Percentiles rank a stretch among this genome's conserved stretches.
phyloP scores from a whole-genome alignment of 2,888 invertebrate genomes.

The Dynastes tityus region DNA sequence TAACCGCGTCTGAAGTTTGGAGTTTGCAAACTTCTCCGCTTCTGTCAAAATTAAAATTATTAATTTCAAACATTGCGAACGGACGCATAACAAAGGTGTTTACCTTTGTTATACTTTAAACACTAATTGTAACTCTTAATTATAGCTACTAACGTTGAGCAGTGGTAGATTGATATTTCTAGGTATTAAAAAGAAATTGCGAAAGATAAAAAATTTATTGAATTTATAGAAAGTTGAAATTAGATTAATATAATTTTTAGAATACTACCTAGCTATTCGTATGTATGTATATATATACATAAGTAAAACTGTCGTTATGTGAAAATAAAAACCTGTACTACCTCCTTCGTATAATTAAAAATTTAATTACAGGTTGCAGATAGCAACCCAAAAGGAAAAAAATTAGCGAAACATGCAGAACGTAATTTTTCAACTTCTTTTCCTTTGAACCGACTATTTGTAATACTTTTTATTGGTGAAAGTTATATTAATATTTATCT shows the following conservation, averaged over 20 bases:
- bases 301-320: background rate
- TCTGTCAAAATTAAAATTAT: too few species aligned
- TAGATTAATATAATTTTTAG: background rate
- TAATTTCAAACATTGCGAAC: too few species aligned
- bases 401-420: background rate
- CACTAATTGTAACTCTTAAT: too few species aligned
- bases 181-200: background rate
- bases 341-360: background rate
- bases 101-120: too few species aligned
- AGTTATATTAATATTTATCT: constrained; percentile 14
- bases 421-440: constrained; percentile 7
- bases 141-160: too few species aligned
- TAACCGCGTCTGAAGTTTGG: too few species aligned
- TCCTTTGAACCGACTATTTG: background rate
- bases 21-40: too few species aligned
- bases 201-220: background rate
- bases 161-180: too few species aligned
- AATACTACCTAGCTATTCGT: too few species aligned
- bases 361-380: background rate
- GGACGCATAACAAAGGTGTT: too few species aligned
- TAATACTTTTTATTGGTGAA: constrained; percentile 26
- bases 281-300: too few species aligned
- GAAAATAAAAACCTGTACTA: background rate
- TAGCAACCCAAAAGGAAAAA: background rate
- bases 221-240: constrained; percentile 1